A percentile compares a stretch with the other conserved stretches of the same genome.
These are phyloP conservation scores for Larimichthys crocea DNA, from an alignment of 2,113 vertebrate genomes.

Conservation along the genomic window DNA sequence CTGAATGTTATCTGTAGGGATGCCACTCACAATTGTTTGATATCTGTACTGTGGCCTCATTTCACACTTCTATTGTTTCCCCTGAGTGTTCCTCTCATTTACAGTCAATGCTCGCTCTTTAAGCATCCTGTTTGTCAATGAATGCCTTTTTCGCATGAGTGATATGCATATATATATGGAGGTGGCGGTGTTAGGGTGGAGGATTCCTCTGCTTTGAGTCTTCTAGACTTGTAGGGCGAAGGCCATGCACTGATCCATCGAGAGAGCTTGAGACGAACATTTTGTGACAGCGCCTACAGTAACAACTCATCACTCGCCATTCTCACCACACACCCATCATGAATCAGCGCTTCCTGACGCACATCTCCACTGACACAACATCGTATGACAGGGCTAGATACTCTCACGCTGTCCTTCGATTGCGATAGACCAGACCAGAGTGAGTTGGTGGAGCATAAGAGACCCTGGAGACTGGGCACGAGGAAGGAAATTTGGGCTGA, in stretches of 20 bases:
- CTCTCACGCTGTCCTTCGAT: slow-evolving; percentile 46
- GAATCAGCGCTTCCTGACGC: slow-evolving; percentile 69
- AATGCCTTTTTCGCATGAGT: slow-evolving; percentile 35
- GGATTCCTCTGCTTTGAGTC: slow-evolving; percentile 31
- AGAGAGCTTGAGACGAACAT: slow-evolving; percentile 57
- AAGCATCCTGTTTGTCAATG: slow-evolving; percentile 49
- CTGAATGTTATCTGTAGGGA: slow-evolving; percentile 47
- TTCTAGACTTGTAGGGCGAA: slow-evolving; percentile 25
- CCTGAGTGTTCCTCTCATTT: slow-evolving; percentile 25
- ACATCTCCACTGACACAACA: slow-evolving; percentile 61
- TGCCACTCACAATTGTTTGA: slow-evolving; percentile 51
- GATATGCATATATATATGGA: slow-evolving; percentile 25
- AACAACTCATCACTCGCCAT: slow-evolving; percentile 56
- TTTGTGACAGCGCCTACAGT: slow-evolving; percentile 72
- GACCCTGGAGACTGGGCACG: slow-evolving; percentile 11
- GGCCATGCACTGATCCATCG: slow-evolving; percentile 35
- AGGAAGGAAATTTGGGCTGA: slow-evolving; percentile 33
- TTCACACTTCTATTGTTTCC: slow-evolving; percentile 43
- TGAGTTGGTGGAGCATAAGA: slow-evolving; percentile 42
- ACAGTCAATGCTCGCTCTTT: slow-evolving; percentile 36
- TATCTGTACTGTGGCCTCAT: slow-evolving; percentile 38
- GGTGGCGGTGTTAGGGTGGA: slow-evolving; percentile 4
- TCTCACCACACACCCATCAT: slow-evolving; percentile 56
- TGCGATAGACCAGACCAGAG: slow-evolving; percentile 33
- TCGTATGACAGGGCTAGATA: slow-evolving; percentile 43